Evolutionary conservation across 2,113 vertebrate genomes (phyloP).

Genomic region (Poeciliopsis occidentalis): DNA sequence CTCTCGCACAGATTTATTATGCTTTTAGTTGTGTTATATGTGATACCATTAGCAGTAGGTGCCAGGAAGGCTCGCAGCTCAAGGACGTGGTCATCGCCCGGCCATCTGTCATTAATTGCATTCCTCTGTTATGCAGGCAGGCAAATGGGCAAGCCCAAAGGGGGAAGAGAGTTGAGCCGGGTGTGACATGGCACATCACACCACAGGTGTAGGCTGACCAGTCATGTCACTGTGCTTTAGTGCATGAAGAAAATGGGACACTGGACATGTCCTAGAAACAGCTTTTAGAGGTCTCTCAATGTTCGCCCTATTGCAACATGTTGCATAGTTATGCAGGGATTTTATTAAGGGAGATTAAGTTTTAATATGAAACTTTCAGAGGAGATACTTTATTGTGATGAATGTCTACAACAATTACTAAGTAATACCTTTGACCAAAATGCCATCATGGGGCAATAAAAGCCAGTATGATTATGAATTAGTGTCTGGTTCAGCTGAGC

Average conservation of each 20-base stretch:
- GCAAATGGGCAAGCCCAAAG: constrained; percentile 74
- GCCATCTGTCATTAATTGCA: constrained; percentile 96
- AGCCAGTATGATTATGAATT: background rate
- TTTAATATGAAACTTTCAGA: background rate
- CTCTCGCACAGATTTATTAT: constrained; percentile 92
- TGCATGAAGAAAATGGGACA: constrained; percentile 48
- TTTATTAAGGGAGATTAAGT: background rate
- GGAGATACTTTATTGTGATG: background rate
- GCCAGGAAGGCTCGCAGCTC: constrained; percentile 89
- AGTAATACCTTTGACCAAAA: constrained; percentile 16
- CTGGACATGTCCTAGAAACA: constrained; percentile 50
- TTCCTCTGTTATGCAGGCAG: constrained; percentile 84
- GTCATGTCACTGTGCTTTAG: constrained; percentile 56
- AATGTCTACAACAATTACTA: constrained; percentile 7
- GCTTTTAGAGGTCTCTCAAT: constrained; percentile 24
- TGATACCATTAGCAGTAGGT: constrained; percentile 95
- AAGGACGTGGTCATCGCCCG: constrained; percentile 91
- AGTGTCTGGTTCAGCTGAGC: constrained; percentile 50
- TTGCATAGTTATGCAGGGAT: background rate
- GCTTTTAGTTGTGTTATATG: constrained; percentile 97
- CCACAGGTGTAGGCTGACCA: constrained; percentile 75
- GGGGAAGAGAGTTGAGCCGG: constrained; percentile 75
- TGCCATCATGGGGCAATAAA: background rate
- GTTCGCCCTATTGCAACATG: background rate
- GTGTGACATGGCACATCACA: constrained; percentile 75